Conservation (phyloP, 2,888 invertebrate genomes). For the Peribatodes rhomboidaria region DNA sequence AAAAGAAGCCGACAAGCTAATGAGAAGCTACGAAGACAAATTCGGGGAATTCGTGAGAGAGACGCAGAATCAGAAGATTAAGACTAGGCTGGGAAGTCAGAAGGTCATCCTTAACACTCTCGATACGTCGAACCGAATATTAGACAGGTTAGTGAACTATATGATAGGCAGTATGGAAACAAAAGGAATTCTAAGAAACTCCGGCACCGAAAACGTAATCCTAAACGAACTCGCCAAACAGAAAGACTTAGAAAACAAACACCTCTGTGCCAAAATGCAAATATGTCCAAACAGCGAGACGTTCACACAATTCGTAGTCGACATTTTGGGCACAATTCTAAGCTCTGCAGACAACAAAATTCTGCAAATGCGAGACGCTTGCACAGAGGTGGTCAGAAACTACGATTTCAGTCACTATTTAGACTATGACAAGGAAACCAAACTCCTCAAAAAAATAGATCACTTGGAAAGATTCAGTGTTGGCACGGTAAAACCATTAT, state of each 20-base stretch:
- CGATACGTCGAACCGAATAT: slow-evolving; percentile 60
- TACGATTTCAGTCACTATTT: slow-evolving; percentile 45
- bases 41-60: slow-evolving; percentile 58
- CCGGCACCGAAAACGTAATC: slow-evolving; percentile 38
- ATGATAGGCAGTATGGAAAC: slow-evolving; percentile 51
- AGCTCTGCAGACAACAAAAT: slow-evolving; percentile 52
- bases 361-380: slow-evolving; percentile 50
- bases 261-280: slow-evolving; percentile 58
- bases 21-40: slow-evolving; percentile 56
- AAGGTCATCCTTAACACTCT: slow-evolving; percentile 67
- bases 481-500: slow-evolving; percentile 29
- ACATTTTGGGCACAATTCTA: slow-evolving; percentile 50
- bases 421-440: slow-evolving; percentile 37
- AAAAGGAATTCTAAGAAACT: slow-evolving; percentile 38
- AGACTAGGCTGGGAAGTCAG: slow-evolving; percentile 60
- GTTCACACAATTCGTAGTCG: slow-evolving; percentile 52
- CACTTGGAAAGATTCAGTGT: slow-evolving; percentile 39
- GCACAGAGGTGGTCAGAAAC: slow-evolving; percentile 57
- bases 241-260: slow-evolving; percentile 49
- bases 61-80: slow-evolving; percentile 57
- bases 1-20: slow-evolving; percentile 48
- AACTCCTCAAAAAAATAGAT: slow-evolving; percentile 36
- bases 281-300: slow-evolving; percentile 56
- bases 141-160: slow-evolving; percentile 57
- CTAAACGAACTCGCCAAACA: slow-evolving; percentile 55